Base-by-base conservation (phyloP, 1,140 invertebrate species). In the Cardiocondyla obscurior region DNA sequence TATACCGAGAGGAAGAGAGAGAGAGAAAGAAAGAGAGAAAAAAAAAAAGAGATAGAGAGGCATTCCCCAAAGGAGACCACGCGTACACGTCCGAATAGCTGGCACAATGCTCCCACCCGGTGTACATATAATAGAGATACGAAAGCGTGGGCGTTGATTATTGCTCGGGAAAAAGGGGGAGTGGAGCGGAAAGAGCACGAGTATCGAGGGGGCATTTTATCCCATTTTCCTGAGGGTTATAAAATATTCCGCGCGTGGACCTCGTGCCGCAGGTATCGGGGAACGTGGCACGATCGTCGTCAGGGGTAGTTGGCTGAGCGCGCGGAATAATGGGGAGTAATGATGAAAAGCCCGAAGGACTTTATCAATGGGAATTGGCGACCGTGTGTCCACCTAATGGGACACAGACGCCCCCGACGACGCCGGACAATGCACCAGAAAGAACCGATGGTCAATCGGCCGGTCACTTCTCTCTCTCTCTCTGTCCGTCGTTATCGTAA, bases 111-210 rank as follows among this genome's bases (percentile, higher is more conserved):
- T 70, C 74, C 74, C 22, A 70, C 8, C 76, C 49, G 49, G 49
- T 77, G 62, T 58, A 77, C 33, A 36, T 77, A 81, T 83, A 79
- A 64, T 83, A 33, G 51, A 77, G 85, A 70, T 42, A 88, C 46
- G 28, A 83, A 85, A 51, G 91, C 88, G 91, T 92, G 90, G 92
- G 92, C 90, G 92, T 91, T 90, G 91, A 89, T 91, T 90, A 90
- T 90, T 28, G 53, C 81, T 36, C 69, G 82, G 60, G 60, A 85
- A 87, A 58, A 86, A 85, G 83, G 74, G 60, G 46, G 46, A 49
- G 10, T 53, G 62, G 57, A 28, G 25, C 30, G 30, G 57, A 77
- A 62, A 62, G 44, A 76, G 85, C 83, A 84, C 81, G 87, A 82
- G 77, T 81, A 84, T 76, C 19, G 58, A 12, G 64, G 82, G 64